A percentile compares a stretch with the other conserved stretches of the same genome.
Conservation (phyloP, 2,888 invertebrate genomes). For the Bombyx huttoni region DNA sequence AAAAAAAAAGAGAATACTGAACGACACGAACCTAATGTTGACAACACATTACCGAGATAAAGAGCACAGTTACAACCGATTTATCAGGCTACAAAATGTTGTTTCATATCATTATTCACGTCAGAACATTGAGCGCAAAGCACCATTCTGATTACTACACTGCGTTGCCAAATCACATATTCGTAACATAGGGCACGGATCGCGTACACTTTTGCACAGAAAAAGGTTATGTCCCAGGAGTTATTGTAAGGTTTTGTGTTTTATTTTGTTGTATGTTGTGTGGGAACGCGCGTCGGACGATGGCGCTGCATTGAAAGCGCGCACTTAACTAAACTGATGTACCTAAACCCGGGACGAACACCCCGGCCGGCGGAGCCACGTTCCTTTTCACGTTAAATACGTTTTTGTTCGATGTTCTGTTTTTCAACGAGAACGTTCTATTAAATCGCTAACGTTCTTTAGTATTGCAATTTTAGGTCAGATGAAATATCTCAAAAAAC, state of each 20-base stretch:
- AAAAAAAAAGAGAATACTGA: slow-evolving; percentile 15
- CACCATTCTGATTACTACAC: slow-evolving; percentile 24
- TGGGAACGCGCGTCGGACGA: slow-evolving; percentile 17
- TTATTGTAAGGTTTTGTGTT: slow-evolving; percentile 31
- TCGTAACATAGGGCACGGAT: slow-evolving; percentile 15
- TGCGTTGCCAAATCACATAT: slow-evolving; percentile 12
- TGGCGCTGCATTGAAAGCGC: slow-evolving; percentile 31
- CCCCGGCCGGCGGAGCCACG: slow-evolving; percentile 50
- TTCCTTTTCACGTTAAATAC: slow-evolving; percentile 37
- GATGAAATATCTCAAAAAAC: too few relatives aligned
- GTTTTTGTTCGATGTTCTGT: slow-evolving; percentile 3
- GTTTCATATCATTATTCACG: slow-evolving; percentile 58
- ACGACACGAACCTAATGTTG: slow-evolving; percentile 29
- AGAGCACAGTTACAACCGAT: slow-evolving; percentile 49
- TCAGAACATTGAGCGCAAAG: slow-evolving; percentile 33
- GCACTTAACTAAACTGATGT: slow-evolving; percentile 43
- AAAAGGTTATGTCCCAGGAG: slow-evolving; percentile 23
- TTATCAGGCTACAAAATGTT: slow-evolving; percentile 55
- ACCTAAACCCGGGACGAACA: slow-evolving; percentile 50
- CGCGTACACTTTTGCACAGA: slow-evolving; percentile 24
- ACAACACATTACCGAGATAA: slow-evolving; percentile 56
- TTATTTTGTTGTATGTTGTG: slow-evolving; percentile 47
- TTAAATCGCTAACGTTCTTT: too few relatives aligned
- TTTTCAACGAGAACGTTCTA: not conserved
- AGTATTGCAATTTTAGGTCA: too few relatives aligned